Conservation (phyloP, 2,113 vertebrate genomes). For the Epinephelus moara region DNA sequence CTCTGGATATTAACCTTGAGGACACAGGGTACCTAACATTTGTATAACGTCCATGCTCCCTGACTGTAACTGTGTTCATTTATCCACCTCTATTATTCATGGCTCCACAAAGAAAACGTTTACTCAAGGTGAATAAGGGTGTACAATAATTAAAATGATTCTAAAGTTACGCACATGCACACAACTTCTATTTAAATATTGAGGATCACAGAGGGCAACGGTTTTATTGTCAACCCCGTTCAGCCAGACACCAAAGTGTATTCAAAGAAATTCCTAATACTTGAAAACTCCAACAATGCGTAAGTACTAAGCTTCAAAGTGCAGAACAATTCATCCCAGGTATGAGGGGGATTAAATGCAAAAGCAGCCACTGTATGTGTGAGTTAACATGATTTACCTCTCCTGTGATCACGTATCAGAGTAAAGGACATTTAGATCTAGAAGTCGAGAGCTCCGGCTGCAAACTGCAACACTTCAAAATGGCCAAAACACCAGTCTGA, state of each 20-base stretch:
- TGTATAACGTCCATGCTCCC: neutral
- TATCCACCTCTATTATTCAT: neutral
- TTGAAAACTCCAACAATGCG: neutral
- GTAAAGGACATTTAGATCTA: neutral
- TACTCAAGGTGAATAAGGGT: neutral
- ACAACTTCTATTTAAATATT: conserved; percentile 2
- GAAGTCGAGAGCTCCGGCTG: neutral
- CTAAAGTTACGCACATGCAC: neutral
- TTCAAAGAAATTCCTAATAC: conserved; percentile 28
- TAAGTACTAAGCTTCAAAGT: conserved; percentile 29
- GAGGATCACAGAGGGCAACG: neutral
- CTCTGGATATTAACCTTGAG: conserved; percentile 36
- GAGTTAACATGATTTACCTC: conserved; percentile 21
- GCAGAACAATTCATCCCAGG: neutral
- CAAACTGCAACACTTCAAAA: neutral
- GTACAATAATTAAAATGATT: neutral
- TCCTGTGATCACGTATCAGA: neutral
- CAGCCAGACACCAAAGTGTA: conserved; percentile 13
- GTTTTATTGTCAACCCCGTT: neutral
- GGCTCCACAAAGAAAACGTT: neutral
- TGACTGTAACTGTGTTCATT: neutral
- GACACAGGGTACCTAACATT: conserved; percentile 27
- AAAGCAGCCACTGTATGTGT: conserved; percentile 23
- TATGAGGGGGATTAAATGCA: conserved; percentile 21
- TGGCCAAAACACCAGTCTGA: neutral